Evolutionary conservation across 1,140 invertebrate genomes (phyloP).

Genomic region (Mizuhopecten yessoensis): DNA sequence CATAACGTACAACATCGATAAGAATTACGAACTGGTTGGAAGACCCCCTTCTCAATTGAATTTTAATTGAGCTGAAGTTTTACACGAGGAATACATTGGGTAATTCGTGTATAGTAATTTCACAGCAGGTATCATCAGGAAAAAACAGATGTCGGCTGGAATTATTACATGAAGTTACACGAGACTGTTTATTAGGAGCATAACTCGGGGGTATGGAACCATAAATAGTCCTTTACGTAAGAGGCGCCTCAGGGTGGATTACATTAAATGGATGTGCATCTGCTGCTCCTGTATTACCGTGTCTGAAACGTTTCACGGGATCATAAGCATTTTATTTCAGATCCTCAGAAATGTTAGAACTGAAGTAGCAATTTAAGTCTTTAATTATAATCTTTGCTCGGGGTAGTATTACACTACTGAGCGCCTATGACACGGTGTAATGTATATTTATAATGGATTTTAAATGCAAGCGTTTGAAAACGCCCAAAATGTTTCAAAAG

Average conservation of each 20-base stretch:
- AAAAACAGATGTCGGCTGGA: constrained; percentile 1
- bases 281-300: background rate
- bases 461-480: background rate
- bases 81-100: constrained; percentile 1
- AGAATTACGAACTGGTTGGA: constrained; percentile 22
- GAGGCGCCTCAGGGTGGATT: background rate
- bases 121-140: constrained; percentile 1
- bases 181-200: background rate
- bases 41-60: constrained; percentile 31
- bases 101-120: constrained; percentile 5
- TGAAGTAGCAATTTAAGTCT: constrained; percentile 39
- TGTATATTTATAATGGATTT: background rate
- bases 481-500: background rate
- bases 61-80: constrained; percentile 39
- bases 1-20: constrained; percentile 22
- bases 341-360: background rate
- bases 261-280: background rate
- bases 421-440: background rate
- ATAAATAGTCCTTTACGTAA: constrained; percentile 10
- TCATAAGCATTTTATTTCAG: constrained; percentile 27
- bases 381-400: constrained; percentile 28
- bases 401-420: background rate
- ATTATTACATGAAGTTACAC: constrained; percentile 19
- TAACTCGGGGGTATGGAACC: background rate
- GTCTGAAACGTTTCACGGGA: constrained; percentile 4